phyloP scores from a whole-genome alignment of 2,797 vertebrate species.

The Epinephelus coioides region DNA sequence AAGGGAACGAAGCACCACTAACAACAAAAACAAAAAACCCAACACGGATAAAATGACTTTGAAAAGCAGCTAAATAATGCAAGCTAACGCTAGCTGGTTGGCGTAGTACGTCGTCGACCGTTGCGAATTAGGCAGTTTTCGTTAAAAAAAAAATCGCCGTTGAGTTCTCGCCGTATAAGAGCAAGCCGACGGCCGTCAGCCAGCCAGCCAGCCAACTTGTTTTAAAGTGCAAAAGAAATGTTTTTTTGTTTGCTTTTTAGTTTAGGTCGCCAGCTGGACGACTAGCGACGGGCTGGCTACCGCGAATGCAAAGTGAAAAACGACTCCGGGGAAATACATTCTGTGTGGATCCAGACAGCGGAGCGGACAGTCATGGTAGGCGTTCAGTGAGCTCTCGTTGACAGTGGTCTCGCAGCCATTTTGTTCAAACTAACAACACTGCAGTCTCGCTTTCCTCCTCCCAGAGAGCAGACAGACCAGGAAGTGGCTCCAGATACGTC shows the following conservation, averaged over 20 bases:
- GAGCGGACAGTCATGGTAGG: constrained; percentile 82
- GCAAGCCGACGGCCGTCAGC: constrained; percentile 67
- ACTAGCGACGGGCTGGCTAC: constrained; percentile 75
- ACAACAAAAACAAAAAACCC: constrained; percentile 63
- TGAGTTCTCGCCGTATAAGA: constrained; percentile 61
- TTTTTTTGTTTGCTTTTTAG: constrained; percentile 37
- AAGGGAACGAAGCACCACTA: constrained; percentile 63
- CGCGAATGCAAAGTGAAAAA: constrained; percentile 75
- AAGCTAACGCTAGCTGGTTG: constrained; percentile 55
- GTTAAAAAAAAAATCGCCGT: constrained; percentile 54
- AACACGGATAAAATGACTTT: constrained; percentile 59
- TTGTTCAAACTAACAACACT: constrained; percentile 88
- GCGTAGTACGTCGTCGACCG: constrained; percentile 59
- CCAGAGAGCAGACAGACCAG: constrained; percentile 70
- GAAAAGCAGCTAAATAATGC: constrained; percentile 72
- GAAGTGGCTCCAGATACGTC: constrained; percentile 81
- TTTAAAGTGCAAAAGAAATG: constrained; percentile 87
- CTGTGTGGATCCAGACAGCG: constrained; percentile 80
- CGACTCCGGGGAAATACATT: constrained; percentile 82
- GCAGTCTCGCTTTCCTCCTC: constrained; percentile 81
- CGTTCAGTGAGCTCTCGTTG: constrained; percentile 82
- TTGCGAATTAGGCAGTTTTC: constrained; percentile 67
- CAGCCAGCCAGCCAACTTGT: constrained; percentile 76
- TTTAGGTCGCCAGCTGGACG: constrained; percentile 80
- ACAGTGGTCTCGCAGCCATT: constrained; percentile 87